These are phyloP conservation scores for Cardiocondyla obscurior DNA, from an alignment of 1,140 invertebrate species.

Conservation along the genomic window DNA sequence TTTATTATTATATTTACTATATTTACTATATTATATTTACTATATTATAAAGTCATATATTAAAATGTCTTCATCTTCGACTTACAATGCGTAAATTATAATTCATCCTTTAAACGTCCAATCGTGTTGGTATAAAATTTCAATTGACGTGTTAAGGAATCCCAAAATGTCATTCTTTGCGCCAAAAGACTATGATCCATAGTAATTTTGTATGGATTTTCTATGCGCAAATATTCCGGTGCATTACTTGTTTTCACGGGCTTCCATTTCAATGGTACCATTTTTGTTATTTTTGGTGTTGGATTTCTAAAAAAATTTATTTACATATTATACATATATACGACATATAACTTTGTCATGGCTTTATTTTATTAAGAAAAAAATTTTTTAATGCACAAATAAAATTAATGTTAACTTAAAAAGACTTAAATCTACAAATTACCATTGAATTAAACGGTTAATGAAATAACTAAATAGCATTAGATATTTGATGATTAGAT, in stretches of 20 bases:
- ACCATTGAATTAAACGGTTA: not conserved
- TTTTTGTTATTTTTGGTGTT: constrained; percentile 78
- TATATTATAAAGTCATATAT: too few relatives aligned
- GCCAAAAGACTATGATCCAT: constrained; percentile 80
- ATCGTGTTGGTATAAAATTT: not conserved
- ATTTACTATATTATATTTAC: too few relatives aligned
- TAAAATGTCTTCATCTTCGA: not conserved
- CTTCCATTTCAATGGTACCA: constrained; percentile 82
- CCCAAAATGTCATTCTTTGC: constrained; percentile 83
- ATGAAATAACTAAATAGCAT: not conserved
- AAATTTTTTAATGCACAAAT: not conserved
- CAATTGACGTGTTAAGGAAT: constrained; percentile 67
- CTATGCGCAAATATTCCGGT: constrained; percentile 83
- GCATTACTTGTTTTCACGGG: constrained; percentile 77
- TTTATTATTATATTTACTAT: too few relatives aligned
- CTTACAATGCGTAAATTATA: constrained; percentile 57
- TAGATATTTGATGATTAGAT: not conserved
- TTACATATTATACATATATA: not conserved
- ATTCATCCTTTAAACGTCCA: constrained; percentile 67
- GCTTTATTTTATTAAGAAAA: not conserved
- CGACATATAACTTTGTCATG: not conserved
- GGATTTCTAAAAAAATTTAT: constrained; percentile 80
- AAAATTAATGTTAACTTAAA: not conserved
- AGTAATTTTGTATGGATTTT: constrained; percentile 66
- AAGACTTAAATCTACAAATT: not conserved